phyloP scores from a whole-genome alignment of 2,888 invertebrate species.

The Melikaiella ostensackeni region DNA sequence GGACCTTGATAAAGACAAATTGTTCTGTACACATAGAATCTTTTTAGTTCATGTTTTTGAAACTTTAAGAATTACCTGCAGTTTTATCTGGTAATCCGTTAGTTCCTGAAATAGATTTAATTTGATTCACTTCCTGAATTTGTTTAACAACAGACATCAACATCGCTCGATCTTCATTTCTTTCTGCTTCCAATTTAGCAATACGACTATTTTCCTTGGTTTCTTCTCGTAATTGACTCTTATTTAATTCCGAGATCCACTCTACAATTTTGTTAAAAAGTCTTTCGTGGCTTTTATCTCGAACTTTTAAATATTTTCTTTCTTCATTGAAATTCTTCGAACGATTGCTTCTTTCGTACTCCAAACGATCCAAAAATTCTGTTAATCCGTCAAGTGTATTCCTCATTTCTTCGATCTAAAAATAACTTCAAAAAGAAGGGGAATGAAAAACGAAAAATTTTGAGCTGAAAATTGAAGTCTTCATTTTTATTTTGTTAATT shows the following conservation, averaged over 20 bases:
- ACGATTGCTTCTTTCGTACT: background rate
- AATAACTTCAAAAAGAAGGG: background rate
- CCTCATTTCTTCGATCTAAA: constrained; percentile 45
- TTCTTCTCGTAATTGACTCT: background rate
- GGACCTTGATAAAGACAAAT: background rate
- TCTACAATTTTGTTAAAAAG: background rate
- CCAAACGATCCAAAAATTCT: constrained; percentile 37
- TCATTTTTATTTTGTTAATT: too few relatives aligned
- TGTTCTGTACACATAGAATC: background rate
- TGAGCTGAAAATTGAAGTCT: background rate
- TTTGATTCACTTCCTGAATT: constrained; percentile 48
- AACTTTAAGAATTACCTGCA: background rate
- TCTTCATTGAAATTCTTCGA: background rate
- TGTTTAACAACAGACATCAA: constrained; percentile 48
- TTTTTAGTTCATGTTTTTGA: background rate
- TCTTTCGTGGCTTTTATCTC: background rate
- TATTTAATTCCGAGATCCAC: background rate
- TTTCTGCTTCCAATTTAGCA: constrained; percentile 39
- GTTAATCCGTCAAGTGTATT: constrained; percentile 3
- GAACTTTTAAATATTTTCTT: background rate
- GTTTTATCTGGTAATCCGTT: background rate
- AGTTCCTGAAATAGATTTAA: constrained; percentile 31
- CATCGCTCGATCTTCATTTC: constrained; percentile 47
- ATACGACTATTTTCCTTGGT: background rate
- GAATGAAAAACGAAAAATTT: background rate